These are phyloP conservation scores for Ciconia maguari DNA, from an alignment of 2,113 vertebrate species.

Conservation along the genomic window DNA sequence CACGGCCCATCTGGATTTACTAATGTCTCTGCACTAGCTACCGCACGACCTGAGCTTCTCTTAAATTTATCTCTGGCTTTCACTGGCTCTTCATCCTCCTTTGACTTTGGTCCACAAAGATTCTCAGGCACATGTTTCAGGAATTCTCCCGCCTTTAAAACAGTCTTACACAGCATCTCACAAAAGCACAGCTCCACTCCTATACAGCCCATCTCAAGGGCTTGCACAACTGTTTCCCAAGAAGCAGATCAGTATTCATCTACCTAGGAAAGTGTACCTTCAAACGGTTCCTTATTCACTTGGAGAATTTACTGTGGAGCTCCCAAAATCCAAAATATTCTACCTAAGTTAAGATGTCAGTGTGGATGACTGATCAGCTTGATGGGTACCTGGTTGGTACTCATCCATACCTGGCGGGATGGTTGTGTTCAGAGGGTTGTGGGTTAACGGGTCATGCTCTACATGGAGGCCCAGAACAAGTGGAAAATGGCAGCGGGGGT, in stretches of 20 bases:
- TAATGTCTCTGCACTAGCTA: accelerated
- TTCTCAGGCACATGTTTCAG: not conserved
- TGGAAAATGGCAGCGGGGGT: not conserved
- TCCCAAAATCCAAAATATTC: not conserved
- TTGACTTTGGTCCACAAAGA: not conserved
- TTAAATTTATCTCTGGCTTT: not conserved
- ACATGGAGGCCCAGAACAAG: accelerated
- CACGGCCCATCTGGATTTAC: not conserved
- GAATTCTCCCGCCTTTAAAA: not conserved
- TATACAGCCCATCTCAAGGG: not conserved
- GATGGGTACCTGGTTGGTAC: not conserved
- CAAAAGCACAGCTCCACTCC: not conserved
- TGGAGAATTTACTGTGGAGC: not conserved
- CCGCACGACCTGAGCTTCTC: not conserved
- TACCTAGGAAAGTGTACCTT: not conserved
- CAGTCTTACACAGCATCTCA: not conserved
- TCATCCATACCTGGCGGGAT: not conserved
- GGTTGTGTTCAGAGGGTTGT: not conserved
- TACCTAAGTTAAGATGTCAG: not conserved
- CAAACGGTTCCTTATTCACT: not conserved
- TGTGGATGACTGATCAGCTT: not conserved
- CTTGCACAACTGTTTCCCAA: not conserved
- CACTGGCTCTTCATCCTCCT: not conserved
- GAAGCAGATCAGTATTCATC: not conserved
- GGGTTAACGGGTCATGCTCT: not conserved